phyloP scores from a whole-genome alignment of 1,140 invertebrate species.

The Heliconius hewitsoni region DNA sequence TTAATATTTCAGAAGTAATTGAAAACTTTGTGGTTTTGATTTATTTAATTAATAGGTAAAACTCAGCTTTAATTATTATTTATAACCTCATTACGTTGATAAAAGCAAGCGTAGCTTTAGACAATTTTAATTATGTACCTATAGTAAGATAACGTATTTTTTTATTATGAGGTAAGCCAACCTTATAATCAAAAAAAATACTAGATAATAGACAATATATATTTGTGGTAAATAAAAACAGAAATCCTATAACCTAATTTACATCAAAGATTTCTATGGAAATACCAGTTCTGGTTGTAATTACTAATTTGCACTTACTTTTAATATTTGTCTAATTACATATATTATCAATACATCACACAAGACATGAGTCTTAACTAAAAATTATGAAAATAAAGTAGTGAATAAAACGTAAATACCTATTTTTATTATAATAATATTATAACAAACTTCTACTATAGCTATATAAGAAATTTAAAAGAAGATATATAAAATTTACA shows the following conservation, averaged over 20 bases:
- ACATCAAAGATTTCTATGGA: too few species aligned
- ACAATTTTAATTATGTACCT: not conserved
- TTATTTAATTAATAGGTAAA: not conserved
- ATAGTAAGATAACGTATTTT: not conserved
- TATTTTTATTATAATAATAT: too few species aligned
- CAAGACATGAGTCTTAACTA: too few species aligned
- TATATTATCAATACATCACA: too few species aligned
- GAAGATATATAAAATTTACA: not conserved
- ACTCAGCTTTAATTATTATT: not conserved
- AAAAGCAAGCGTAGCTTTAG: not conserved
- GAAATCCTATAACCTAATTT: too few species aligned
- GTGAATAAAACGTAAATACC: too few species aligned
- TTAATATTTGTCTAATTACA: not conserved
- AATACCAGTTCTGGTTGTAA: too few species aligned
- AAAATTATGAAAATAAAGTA: too few species aligned
- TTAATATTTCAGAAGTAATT: not conserved
- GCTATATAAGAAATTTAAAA: not conserved
- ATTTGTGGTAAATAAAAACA: too few species aligned
- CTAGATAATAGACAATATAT: not conserved
- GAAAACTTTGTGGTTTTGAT: not conserved
- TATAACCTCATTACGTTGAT: constrained; percentile 3
- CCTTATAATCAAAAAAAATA: too few species aligned
- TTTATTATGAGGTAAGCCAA: not conserved
- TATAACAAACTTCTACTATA: not conserved
- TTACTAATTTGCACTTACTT: too few species aligned